Evolutionary conservation across 2,113 vertebrate genomes (phyloP).

Genomic region (Alaudala cheleensis): DNA sequence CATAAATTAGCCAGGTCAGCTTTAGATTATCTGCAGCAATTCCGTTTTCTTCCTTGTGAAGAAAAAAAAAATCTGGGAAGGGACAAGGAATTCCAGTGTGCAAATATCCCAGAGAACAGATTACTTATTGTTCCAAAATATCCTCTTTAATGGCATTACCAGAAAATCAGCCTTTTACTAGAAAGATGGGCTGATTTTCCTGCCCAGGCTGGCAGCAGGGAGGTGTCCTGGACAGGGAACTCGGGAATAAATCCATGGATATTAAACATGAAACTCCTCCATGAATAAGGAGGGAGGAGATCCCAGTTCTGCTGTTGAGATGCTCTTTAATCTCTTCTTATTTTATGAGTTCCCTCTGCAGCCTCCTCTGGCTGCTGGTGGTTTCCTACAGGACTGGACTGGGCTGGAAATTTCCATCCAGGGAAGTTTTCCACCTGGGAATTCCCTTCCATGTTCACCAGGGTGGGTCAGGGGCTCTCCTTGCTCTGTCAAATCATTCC

Average conservation of each 20-base stretch:
- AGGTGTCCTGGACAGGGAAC: conserved; percentile 30
- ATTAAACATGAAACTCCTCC: background rate
- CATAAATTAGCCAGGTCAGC: background rate
- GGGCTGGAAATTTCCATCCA: background rate
- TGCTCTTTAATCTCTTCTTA: background rate
- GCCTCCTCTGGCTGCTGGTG: background rate
- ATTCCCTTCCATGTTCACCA: background rate
- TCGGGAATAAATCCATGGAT: background rate
- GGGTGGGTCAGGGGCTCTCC: background rate
- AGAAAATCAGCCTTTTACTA: conserved; percentile 20
- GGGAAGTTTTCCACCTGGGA: background rate
- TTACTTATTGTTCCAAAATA: conserved; percentile 41
- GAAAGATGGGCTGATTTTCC: conserved; percentile 54
- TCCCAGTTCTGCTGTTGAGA: background rate
- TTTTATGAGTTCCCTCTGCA: background rate
- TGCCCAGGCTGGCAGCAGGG: conserved; percentile 44
- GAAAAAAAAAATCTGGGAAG: background rate
- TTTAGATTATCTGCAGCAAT: background rate
- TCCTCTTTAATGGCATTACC: conserved; percentile 51
- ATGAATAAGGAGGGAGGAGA: background rate
- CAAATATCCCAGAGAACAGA: conserved; percentile 40
- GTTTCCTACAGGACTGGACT: background rate
- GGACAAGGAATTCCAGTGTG: background rate
- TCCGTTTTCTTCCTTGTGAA: background rate
- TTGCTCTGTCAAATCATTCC: background rate